Percentiles rank a stretch among this genome's conserved stretches.
These are phyloP conservation scores for Bos indicus DNA, from an alignment of 2,113 vertebrate genomes.

Conservation along the genomic window DNA sequence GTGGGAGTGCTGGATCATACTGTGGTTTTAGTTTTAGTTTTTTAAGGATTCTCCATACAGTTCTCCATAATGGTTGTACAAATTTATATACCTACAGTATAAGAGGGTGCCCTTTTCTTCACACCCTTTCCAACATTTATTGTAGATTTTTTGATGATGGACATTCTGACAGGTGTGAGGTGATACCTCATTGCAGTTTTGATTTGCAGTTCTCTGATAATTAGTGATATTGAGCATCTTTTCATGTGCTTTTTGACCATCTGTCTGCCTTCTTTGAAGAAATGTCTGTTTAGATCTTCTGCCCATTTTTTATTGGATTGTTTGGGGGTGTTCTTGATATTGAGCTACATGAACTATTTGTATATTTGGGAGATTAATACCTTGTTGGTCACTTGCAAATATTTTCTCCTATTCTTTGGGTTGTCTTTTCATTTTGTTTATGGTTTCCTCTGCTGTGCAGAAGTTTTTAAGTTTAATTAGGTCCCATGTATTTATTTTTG, in stretches of 20 bases:
- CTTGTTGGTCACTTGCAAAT: not conserved
- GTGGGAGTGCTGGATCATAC: not conserved
- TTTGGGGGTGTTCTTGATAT: not conserved
- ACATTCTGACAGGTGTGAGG: not conserved
- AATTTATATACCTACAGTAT: not conserved
- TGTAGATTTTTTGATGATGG: not conserved
- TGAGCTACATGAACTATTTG: not conserved
- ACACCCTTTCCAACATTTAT: not conserved
- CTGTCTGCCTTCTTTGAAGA: not conserved
- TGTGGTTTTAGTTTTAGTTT: not conserved
- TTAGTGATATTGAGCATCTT: not conserved
- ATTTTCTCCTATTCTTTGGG: not conserved
- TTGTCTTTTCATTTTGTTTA: not conserved
- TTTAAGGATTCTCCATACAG: not conserved
- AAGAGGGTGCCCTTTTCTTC: not conserved
- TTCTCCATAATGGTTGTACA: not conserved
- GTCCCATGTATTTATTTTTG: not conserved
- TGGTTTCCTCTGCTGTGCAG: not conserved
- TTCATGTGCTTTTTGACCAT: not conserved
- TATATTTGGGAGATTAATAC: not conserved
- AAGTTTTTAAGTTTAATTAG: not conserved
- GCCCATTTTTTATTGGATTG: not conserved
- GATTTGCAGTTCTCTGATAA: not conserved
- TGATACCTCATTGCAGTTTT: not conserved
- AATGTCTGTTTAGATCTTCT: not conserved